A percentile compares a stretch with the other conserved stretches of the same genome.
Conservation (phyloP, 1,140 invertebrate genomes). For the Sarcophaga peregrina region DNA sequence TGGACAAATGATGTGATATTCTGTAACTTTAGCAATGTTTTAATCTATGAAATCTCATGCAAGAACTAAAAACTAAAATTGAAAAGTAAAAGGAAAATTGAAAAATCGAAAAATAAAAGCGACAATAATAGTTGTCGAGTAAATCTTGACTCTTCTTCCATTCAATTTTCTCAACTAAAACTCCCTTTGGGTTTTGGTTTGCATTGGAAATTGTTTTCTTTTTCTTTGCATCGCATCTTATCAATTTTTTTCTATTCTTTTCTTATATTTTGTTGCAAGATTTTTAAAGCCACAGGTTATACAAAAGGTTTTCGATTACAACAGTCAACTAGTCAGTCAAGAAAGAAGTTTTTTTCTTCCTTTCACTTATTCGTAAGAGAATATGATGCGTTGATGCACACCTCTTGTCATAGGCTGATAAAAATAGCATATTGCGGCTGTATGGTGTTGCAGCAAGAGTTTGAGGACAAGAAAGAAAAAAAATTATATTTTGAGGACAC, state of each 20-base stretch:
- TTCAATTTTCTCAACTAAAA: conserved; percentile 8
- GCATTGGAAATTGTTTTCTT: conserved; percentile 4
- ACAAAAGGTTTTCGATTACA: neutral
- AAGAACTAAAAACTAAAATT: neutral
- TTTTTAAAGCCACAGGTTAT: conserved; percentile 16
- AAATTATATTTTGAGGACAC: too few species aligned
- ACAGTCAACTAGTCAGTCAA: neutral
- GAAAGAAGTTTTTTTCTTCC: neutral
- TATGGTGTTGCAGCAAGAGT: too few species aligned
- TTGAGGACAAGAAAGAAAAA: too few species aligned
- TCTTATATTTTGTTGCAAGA: neutral
- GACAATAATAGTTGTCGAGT: neutral
- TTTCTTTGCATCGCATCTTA: neutral
- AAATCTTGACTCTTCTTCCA: conserved; percentile 2
- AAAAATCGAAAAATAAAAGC: neutral
- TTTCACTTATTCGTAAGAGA: neutral
- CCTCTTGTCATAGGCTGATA: too few species aligned
- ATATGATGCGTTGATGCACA: too few species aligned
- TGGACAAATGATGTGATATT: neutral
- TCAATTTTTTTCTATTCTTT: neutral
- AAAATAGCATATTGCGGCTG: too few species aligned
- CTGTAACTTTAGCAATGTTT: neutral
- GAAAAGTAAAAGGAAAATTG: neutral
- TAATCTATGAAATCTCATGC: neutral
- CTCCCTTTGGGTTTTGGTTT: conserved; percentile 18